Base-by-base conservation (phyloP, 2,113 vertebrate species). In the Stigmatopora argus region DNA sequence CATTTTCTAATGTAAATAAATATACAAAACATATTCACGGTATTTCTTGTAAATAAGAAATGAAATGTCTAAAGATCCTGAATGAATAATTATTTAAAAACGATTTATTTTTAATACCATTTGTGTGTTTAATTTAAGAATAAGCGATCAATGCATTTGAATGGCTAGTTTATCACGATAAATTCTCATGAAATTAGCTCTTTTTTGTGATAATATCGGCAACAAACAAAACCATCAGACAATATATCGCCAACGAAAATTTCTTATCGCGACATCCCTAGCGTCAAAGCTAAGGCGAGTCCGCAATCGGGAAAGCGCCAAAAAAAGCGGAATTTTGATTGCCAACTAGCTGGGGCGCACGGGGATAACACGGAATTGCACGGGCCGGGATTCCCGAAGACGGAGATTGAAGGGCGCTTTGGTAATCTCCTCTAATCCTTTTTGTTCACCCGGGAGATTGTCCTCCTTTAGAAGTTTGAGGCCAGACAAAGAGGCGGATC, bases 361-460 rank as follows among this genome's bases (percentile, higher is more conserved):
- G 1, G 48, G 81, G 72, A 78, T 80, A 80, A 80, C 73, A 77
- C 53, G 17, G 66, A 69, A 82, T 63, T 57, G 68, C 68, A 74
- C 56, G 78, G 62, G 65, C 70, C 71, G 58, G 76, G 74, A 77
- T 77, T 85, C 74, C 78, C 78, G 78, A 70, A 78, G 77, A 75
- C 74, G 73, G 65, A 81, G 83, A 78, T 77, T 77, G 86, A 89
- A 64, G 70, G 82, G 84, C 47, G 73, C 79, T 73, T 80, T 75
- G 45, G 83, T 90, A 84, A 90, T 89, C 87, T 89, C 69, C 81
- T 79, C 63, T 89, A 88, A 90, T 88, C 86, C 83, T 70, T 86
- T 88, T 85, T 86, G 80, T 87, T 83, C 78, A 74, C 89, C 81
- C 83, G 64, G 78, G 86, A 88, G 85, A 86, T 86, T 85, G 86